phyloP scores from a whole-genome alignment of 2,797 vertebrate genomes.

The Onychomys arenicola region DNA sequence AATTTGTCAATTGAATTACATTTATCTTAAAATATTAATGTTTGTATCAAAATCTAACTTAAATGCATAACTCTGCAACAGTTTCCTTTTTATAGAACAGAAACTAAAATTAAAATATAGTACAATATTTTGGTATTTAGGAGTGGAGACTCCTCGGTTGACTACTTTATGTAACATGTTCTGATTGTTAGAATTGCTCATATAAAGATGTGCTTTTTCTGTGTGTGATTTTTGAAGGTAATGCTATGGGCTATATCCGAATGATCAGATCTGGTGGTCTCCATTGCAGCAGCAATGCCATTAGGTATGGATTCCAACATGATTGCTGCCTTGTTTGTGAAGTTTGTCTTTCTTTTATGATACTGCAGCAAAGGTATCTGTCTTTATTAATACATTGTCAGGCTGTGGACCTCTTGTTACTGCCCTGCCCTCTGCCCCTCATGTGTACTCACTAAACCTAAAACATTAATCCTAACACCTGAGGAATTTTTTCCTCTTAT shows the following conservation, averaged over 20 bases:
- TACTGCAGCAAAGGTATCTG: neutral
- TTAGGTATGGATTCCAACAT: conserved; percentile 90
- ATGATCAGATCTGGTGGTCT: conserved; percentile 99
- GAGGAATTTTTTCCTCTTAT: conserved; percentile 34
- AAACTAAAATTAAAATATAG: conserved; percentile 57
- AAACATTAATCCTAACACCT: conserved; percentile 43
- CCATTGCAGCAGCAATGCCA: conserved; percentile 99
- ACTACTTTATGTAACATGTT: conserved; percentile 6
- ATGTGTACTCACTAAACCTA: neutral
- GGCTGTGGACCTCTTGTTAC: neutral
- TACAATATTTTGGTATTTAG: conserved; percentile 27
- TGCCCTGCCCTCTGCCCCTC: neutral
- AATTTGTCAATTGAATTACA: conserved; percentile 15
- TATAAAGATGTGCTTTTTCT: conserved; percentile 65
- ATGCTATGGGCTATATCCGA: conserved; percentile 98
- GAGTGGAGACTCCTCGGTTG: neutral
- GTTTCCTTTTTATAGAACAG: conserved; percentile 43
- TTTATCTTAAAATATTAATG: neutral
- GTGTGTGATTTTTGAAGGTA: conserved; percentile 89
- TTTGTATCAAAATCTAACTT: neutral
- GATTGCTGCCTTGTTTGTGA: conserved; percentile 58
- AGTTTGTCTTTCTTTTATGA: conserved; percentile 6
- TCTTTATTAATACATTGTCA: conserved; percentile 22
- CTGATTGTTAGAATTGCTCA: neutral
- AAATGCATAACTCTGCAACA: neutral